Base-by-base conservation (phyloP, 1,140 invertebrate species). In the Lordiphosa mommai region DNA sequence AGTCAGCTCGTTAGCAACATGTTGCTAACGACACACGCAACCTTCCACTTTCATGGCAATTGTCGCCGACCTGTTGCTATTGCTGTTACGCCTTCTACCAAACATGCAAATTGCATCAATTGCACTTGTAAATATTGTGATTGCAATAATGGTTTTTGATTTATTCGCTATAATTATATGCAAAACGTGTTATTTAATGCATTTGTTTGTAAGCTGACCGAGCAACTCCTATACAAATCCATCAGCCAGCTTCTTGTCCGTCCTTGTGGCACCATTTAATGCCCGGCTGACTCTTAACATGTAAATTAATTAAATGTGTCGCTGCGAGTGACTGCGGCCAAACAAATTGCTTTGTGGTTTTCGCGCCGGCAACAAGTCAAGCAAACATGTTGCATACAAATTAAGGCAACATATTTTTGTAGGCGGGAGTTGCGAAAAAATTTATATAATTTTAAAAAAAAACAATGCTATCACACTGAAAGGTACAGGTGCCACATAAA, bases 41-140 rank as follows among this genome's bases (percentile, higher is more conserved):
- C 66, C 61, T 53, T 27, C 23, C 23, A 27, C 6, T 27, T 0
- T n/a, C n/a, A n/a, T n/a, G n/a, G n/a, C n/a, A n/a, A n/a, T n/a
- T n/a, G n/a, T n/a, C 5, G 0, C 1, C 23, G 23, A 27, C 23
- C 23, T 27, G 23, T 27, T 27, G 23, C 23, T 27, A 6, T 27
- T 6, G 7, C 23, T n/a, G n/a, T n/a, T n/a, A 27, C 23, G 23
- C 23, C 23, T 27, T 27, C 23, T 4, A 1, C 4, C 23, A 27
- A 13, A 14, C 8, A 33, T 49, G 52, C 59, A 77, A 76, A 66
- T 61, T 53, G 60, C 37, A 49, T 50, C 47, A 51, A 58, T 57
- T 59, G 48, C 55, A 41, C 36, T 66, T 82, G 61, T 65, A 82
- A 80, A 80, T 82, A 71, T 82, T 82, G 61, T 76, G 74, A 80